Evolutionary conservation across 2,888 invertebrate species (phyloP).

Genomic region (Drosophila pseudotalamancana): DNA sequence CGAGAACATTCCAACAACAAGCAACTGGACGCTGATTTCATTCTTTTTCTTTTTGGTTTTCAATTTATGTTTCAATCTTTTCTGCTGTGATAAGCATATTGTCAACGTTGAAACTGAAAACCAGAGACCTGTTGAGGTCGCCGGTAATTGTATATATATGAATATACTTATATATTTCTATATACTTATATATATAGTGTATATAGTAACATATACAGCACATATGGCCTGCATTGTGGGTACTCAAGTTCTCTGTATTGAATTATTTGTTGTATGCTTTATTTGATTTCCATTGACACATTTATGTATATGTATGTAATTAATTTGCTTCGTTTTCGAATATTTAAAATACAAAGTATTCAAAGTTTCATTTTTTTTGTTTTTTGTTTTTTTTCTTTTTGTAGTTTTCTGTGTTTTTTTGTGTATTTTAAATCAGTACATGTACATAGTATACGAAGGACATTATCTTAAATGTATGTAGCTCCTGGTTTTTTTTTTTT

Average conservation of each 20-base stretch:
- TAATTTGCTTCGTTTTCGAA: conserved; percentile 37
- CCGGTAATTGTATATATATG: conserved; percentile 13
- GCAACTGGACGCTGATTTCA: conserved; percentile 26
- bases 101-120: conserved; percentile 40
- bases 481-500: conserved; percentile 50
- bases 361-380: conserved; percentile 57
- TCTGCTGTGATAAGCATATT: conserved; percentile 68
- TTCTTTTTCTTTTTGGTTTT: conserved; percentile 33
- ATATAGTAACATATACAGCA: not conserved
- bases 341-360: conserved; percentile 76
- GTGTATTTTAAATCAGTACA: conserved; percentile 66
- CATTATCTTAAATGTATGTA: conserved; percentile 72
- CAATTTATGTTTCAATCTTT: conserved; percentile 14
- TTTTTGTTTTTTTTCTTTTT: conserved; percentile 1
- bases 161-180: not conserved
- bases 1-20: conserved; percentile 69
- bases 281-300: conserved; percentile 80
- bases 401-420: conserved; percentile 31
- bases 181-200: not conserved
- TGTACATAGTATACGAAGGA: conserved; percentile 78
- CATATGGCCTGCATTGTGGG: conserved; percentile 8
- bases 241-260: conserved; percentile 13
- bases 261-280: conserved; percentile 62
- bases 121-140: conserved; percentile 49
- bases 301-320: conserved; percentile 70